Base-by-base conservation (phyloP, 2,113 vertebrate genomes). In the Circaetus cinerascens region DNA sequence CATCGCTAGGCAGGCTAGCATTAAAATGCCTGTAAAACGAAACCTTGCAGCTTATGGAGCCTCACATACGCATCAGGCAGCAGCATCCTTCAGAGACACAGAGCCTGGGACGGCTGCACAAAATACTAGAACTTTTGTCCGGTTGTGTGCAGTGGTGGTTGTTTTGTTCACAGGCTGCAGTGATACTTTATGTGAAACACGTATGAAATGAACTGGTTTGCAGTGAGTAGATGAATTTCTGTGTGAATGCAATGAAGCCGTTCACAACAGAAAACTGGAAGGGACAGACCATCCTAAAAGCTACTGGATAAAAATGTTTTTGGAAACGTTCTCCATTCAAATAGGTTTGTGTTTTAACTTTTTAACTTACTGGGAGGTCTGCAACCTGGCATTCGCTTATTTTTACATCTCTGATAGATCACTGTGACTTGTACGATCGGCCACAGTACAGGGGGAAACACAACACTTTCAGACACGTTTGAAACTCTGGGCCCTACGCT, bases 61-160 rank as follows among this genome's bases (percentile, higher is more conserved):
- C 43, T 11, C 66, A 25, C 2, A 13, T 10, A 14, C 16, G 8
- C 62, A 8, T 22, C 19, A 11, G 62, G 83, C 87, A 51, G 74
- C 63, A 41, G 87, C 62, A 51, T 7, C 87, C 62, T 32, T 22
- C 53, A 11, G 75, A 29, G 40, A 18, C 43, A 40, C 40, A 1
- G 25, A 56, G 68, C 26, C 50, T 3, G 34, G 55, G 45, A 20
- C 5, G 2, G 73, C 18, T 5, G 18, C 16, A 32, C 60, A 26
- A 9, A 26, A 60, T 11, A 8, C 29, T 6, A 7, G 13, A 20
- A 5, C 63, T 25, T 14, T 5, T 36, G 59, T 6, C 68, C 11
- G 1, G 5, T 1, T 26, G 16, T 5, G 13, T 2, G 4, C 18
- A 13, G 57, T 0, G 9, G 41, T 0, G 7, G n/a, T 3, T 2